Evolutionary conservation across 2,113 vertebrate species (phyloP).

Genomic region (Oreochromis tanganicae): DNA sequence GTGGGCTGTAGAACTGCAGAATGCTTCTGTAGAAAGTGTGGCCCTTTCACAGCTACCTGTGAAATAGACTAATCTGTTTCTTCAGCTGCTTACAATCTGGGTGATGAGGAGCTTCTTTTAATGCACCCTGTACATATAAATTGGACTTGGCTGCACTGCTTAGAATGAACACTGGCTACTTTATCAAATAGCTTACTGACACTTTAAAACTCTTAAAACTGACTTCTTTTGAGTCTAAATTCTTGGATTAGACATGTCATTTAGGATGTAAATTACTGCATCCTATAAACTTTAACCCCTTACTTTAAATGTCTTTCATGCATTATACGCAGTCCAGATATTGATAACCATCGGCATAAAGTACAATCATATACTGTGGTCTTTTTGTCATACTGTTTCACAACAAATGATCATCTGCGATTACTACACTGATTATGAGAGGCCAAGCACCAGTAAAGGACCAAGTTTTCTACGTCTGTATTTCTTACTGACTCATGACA

Average conservation of each 20-base stretch:
- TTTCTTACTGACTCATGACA: not conserved
- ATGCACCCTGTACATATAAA: not conserved
- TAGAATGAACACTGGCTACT: not conserved
- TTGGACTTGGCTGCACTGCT: not conserved
- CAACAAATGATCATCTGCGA: not conserved
- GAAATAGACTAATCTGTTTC: not conserved
- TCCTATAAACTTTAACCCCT: not conserved
- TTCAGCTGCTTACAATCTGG: not conserved
- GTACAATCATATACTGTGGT: not conserved
- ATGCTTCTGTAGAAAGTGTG: not conserved
- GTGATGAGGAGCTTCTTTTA: not conserved
- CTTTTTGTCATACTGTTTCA: not conserved
- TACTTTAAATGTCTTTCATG: not conserved
- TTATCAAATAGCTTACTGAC: not conserved
- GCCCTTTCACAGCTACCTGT: not conserved
- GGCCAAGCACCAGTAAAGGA: not conserved
- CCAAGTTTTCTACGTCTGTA: not conserved
- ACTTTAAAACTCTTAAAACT: not conserved
- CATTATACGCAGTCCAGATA: not conserved
- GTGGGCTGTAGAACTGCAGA: not conserved
- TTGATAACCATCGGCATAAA: not conserved
- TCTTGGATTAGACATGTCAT: not conserved
- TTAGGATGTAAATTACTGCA: not conserved
- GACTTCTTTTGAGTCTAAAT: not conserved
- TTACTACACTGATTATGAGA: not conserved